Percentiles rank a stretch among this genome's conserved stretches.
Conservation (phyloP, 2,888 invertebrate species). For the Cerastoderma edule region DNA sequence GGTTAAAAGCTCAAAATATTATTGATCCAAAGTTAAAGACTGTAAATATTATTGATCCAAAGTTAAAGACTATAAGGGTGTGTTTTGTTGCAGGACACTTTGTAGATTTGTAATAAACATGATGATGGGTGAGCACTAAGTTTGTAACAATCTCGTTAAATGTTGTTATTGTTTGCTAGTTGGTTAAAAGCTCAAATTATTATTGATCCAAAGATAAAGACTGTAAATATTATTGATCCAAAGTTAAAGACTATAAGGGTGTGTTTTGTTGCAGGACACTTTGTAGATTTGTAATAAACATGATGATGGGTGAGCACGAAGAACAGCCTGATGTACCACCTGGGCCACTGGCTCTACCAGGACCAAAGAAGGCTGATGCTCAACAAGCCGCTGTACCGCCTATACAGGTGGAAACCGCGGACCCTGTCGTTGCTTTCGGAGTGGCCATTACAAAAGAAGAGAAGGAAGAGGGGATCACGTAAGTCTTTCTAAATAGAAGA, state of each 20-base stretch:
- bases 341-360: slow-evolving; percentile 92
- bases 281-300: slow-evolving; percentile 80
- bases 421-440: slow-evolving; percentile 61
- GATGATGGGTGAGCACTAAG: slow-evolving; percentile 84
- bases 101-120: slow-evolving; percentile 81
- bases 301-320: slow-evolving; percentile 82
- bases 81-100: slow-evolving; percentile 81
- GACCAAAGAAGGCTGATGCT: slow-evolving; percentile 84
- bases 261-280: slow-evolving; percentile 80
- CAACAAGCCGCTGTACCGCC: slow-evolving; percentile 57
- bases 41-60: no score
- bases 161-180: no score
- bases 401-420: slow-evolving; percentile 59
- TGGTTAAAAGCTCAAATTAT: no score
- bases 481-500: slow-evolving; percentile 24
- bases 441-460: slow-evolving; percentile 63
- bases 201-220: no score
- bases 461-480: slow-evolving; percentile 63
- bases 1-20: no score
- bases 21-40: no score
- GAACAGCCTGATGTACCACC: slow-evolving; percentile 88
- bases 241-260: no score
- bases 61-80: no score
- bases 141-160: no score
- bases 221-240: no score